Evolutionary conservation across 2,113 vertebrate species (phyloP), one percentile per base, ranked within the genome.

Genomic region (Equus przewalskii): DNA sequence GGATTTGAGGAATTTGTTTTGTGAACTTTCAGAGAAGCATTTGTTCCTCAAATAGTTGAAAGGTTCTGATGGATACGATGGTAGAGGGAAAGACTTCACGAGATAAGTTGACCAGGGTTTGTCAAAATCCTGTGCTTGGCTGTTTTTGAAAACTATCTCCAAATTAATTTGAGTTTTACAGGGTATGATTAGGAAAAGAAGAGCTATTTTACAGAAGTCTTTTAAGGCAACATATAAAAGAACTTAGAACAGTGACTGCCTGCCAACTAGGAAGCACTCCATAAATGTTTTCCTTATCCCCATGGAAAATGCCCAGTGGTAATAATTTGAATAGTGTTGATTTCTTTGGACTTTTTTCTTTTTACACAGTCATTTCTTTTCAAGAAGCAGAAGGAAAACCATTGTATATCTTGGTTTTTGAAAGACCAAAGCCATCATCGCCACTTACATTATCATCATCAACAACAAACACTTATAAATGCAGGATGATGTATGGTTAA

Each of bases 301-400:
- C 70, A 5, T 19, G 65, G 72, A 75, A 89, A 80, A 91, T 15
- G 28, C 28, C 56, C 30, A 9, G 30, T 46, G 49, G 41, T n/a
- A 21, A 15, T 21, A 54, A 46, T 56, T 65, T 51, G 24, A 7
- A 18, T 7, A 36, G 51, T 67, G 44, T 51, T 58, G 22, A 33
- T 41, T 41, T 72, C 75, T 54, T 44, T 98, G 97, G 95, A 30
- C 94, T 44, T 91, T 93, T 97, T 97, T 81, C 13, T 88, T 97
- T 95, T 92, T 96, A 92, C 95, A 69, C 84, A 96, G 97, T 94
- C 98, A 96, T 97, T 96, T 97, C 96, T 73, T 97, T 96, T 90
- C 95, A 94, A 89, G 97, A 97, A 82, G 94, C 92, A 98, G 96
- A 98, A 95, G 88, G 93, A 97, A 95, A 97, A 67, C 44, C 62